Evolutionary conservation across 2,797 vertebrate genomes (phyloP), one percentile per base, ranked within the genome.

Genomic region (Microctenopoma steveboyesi): DNA sequence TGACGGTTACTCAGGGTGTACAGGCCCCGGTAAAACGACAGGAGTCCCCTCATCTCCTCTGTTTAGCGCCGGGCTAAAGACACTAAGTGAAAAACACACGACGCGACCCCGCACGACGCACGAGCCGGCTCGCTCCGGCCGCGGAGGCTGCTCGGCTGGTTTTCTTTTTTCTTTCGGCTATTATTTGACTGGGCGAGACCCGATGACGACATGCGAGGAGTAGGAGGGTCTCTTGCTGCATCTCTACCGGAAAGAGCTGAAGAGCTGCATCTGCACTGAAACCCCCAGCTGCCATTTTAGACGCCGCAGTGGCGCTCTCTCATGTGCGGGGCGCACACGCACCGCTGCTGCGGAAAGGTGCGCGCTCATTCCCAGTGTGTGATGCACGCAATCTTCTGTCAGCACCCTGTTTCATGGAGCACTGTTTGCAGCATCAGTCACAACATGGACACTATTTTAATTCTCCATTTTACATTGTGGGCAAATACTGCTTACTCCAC

Each of bases 221-320:
- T 28, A 43, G 84, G 90, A 28, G 82, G 84, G 52, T 27, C 77
- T 67, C 14, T 1, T 50, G 50, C 35, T 45, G 70, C 85, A 59
- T 69, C 66, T 59, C 16, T 11, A 64, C 58, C 64, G 79, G 79
- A 85, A 74, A 51, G 69, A 80, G 81, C 60, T 1, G 72, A 1
- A 12, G 10, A n/a, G 52, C 80, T 49, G 78, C 86, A 75, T 73
- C 84, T 78, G 81, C 84, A 76, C 59, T 25, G 76, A 69, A 80
- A 4, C 40, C 43, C 43, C 39, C 13, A 68, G 91, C 92, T 92
- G 91, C 92, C 91, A 92, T 93, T 92, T 92, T 93, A 91, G 79
- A 83, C 82, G 46, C 62, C 54, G 78, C 81, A 76, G 76, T 74
- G 72, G 78, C 79, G 78, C 54, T 55, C 33, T 7, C 6, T 10